Evolutionary conservation across 2,888 invertebrate species (phyloP).

Genomic region (Pyrocoelia pectoralis): DNA sequence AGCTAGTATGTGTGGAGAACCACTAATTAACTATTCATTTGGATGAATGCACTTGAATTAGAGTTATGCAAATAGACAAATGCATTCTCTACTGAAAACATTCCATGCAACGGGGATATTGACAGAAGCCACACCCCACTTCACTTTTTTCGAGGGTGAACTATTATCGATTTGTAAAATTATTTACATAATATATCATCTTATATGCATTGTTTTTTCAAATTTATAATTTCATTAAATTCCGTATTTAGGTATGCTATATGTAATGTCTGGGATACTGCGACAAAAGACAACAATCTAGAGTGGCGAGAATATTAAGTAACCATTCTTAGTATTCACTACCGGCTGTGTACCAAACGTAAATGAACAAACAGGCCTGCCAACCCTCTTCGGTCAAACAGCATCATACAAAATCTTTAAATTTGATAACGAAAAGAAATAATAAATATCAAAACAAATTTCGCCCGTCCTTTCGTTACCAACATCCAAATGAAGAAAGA

Average conservation of each 20-base stretch:
- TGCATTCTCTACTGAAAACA: too few species aligned
- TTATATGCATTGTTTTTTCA: background rate
- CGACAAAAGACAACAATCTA: constrained; percentile 10
- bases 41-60: too few species aligned
- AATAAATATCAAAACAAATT: too few species aligned
- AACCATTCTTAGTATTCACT: constrained; percentile 7
- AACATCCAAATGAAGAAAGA: background rate
- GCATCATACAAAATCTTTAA: background rate
- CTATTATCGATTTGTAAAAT: background rate
- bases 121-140: background rate
- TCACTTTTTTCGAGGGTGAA: background rate
- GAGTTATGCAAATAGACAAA: too few species aligned
- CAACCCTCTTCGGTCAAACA: background rate
- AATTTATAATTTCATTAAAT: background rate
- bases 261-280: background rate
- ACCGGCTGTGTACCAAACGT: background rate
- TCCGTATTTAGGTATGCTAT: background rate
- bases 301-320: constrained; percentile 10
- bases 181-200: background rate
- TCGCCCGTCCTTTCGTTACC: too few species aligned
- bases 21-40: too few species aligned
- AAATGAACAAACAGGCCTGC: background rate
- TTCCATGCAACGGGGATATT: too few species aligned
- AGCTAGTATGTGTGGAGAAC: too few species aligned
- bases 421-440: too few species aligned